Evolutionary conservation across 2,113 vertebrate species (phyloP).

Genomic region (Cyanocitta stelleri): DNA sequence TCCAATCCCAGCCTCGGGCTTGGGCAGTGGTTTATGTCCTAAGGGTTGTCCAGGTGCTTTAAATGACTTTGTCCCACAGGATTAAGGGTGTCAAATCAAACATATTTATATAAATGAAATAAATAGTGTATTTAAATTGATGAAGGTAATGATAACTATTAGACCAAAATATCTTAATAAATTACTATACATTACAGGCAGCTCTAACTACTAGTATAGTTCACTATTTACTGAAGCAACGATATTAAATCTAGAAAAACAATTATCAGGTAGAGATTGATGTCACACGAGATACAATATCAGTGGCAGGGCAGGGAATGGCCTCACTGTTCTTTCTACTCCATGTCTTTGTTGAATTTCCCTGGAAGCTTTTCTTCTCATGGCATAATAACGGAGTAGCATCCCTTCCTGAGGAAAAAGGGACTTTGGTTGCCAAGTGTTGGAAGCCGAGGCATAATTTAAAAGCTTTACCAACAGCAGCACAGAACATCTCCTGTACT

Average conservation of each 20-base stretch:
- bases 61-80: too few relatives aligned
- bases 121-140: background rate
- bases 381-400: background rate
- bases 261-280: background rate
- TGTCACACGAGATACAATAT: background rate
- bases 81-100: background rate
- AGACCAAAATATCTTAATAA: background rate
- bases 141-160: background rate
- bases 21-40: too few relatives aligned
- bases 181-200: background rate
- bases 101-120: background rate
- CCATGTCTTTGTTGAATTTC: background rate
- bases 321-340: background rate
- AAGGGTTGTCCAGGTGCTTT: too few relatives aligned
- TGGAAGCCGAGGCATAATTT: background rate
- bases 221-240: background rate
- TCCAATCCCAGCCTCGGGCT: background rate
- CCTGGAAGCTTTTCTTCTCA: background rate
- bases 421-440: background rate
- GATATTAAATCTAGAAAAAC: background rate
- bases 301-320: background rate
- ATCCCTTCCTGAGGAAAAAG: background rate
- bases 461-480: background rate
- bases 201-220: background rate
- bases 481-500: background rate